phyloP scores from a whole-genome alignment of 2,113 vertebrate genomes.

The Corydoras sp. region DNA sequence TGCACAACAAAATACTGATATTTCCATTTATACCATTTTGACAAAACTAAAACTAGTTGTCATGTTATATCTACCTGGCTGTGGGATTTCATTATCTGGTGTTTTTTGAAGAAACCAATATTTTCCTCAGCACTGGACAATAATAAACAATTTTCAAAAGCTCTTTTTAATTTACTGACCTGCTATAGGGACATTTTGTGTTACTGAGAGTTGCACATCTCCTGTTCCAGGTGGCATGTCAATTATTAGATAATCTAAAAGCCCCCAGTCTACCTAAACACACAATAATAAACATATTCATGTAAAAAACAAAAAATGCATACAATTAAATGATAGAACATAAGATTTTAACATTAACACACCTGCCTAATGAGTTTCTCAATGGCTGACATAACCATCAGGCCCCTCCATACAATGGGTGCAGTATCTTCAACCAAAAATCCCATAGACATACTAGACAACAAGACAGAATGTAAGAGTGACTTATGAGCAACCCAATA shows the following conservation, averaged over 20 bases:
- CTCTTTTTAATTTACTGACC: constrained; percentile 58
- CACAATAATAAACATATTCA: background rate
- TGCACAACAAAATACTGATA: background rate
- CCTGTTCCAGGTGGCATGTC: constrained; percentile 98
- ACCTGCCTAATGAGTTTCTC: constrained; percentile 90
- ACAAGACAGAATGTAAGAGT: constrained; percentile 2
- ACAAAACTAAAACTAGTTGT: too few species aligned
- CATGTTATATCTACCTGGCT: too few species aligned
- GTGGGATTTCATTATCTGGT: too few species aligned
- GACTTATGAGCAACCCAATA: background rate
- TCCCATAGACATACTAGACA: constrained; percentile 94
- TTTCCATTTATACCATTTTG: too few species aligned
- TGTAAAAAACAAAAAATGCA: background rate
- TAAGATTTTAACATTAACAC: background rate
- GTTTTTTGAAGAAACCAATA: too few species aligned
- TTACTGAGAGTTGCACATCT: constrained; percentile 90
- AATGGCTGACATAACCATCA: constrained; percentile 97
- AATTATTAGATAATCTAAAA: constrained; percentile 88
- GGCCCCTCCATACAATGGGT: constrained; percentile 88
- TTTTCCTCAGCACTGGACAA: background rate
- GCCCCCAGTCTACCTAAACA: constrained; percentile 89
- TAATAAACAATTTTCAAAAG: background rate
- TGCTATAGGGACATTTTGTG: constrained; percentile 86
- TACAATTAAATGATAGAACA: background rate
- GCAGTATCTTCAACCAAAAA: constrained; percentile 86